phyloP scores from a whole-genome alignment of 2,888 invertebrate genomes.

The Acanthococcus lagerstroemiae region DNA sequence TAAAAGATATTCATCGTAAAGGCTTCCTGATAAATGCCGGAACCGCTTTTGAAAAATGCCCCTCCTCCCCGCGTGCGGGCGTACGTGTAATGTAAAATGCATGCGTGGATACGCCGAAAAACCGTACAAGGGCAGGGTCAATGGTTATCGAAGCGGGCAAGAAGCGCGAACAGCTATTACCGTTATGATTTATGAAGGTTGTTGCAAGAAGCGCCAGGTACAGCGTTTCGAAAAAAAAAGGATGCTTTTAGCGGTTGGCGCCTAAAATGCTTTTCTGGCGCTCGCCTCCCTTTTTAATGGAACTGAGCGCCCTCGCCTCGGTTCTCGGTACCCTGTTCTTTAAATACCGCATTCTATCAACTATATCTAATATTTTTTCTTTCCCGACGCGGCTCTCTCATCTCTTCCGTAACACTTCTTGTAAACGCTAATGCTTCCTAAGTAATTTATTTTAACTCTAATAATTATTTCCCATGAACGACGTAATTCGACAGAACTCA shows the following conservation, averaged over 20 bases:
- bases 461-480: slow-evolving; percentile 5
- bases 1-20: not conserved
- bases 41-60: not conserved
- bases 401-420: not conserved
- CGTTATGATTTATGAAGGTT: slow-evolving; percentile 7
- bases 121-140: not conserved
- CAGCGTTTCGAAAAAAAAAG: not conserved
- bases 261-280: slow-evolving; percentile 16
- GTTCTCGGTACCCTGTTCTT: not conserved
- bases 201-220: slow-evolving; percentile 3
- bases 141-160: not conserved
- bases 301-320: not conserved
- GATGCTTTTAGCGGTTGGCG: slow-evolving; percentile 24
- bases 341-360: not conserved
- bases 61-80: not conserved
- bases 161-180: not conserved
- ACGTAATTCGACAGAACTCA: slow-evolving; percentile 6
- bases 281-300: slow-evolving; percentile 7
- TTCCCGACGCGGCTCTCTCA: not conserved
- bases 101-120: not conserved
- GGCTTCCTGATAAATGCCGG: not conserved
- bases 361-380: not conserved
- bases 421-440: slow-evolving; percentile 1
- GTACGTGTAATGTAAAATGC: not conserved
- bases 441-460: not conserved